Evolutionary conservation across 2,797 vertebrate species (phyloP), one percentile per base, ranked within the genome.

Genomic region (Channallabes apus): DNA sequence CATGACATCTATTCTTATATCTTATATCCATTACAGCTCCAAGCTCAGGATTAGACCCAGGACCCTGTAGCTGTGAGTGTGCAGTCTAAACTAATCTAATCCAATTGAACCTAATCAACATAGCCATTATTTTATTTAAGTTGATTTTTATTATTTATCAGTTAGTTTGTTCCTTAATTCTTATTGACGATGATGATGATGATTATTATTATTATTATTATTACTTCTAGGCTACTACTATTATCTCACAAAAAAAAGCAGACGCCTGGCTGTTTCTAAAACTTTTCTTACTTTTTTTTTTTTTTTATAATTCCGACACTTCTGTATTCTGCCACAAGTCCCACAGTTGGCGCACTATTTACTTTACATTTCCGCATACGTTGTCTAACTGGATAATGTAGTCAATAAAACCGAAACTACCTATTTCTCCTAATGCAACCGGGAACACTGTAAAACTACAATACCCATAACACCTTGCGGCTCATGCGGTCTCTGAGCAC

Each of bases 361-460:
- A 58, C 17, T 12, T 46, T 14, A 4, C 11, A 27, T 15, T 82
- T 80, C 71, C 87, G 85, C 80, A 78, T 62, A 8, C 20, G 76
- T 27, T 46, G 20, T 67, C 8, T 3, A 17, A 4, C 0, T 76
- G 93, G 94, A 87, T 82, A 90, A 86, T 92, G 94, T 91, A 94
- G 94, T 95, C 71, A 61, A 58, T 12, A 6, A 27, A 22, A 15
- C 54, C 4, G 2, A 3, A 17, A 56, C 54, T 1, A 0, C 0
- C 9, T 0, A 0, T 51, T 56, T 20, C 2, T 8, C n/a, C 18
- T 7, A 8, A 64, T 38, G 4, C 4, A 5, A 14, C 35, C 12
- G 3, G 5, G n/a, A 3, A 0, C 2, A 0, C 4, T 18, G 6
- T 7, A 29, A 54, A 87, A 95, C 92, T 92, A 89, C 92, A 90